Percentiles rank a stretch among this genome's conserved stretches.
Evolutionary conservation across 2,113 vertebrate species (phyloP).

Genomic region (Anolis sagrei): DNA sequence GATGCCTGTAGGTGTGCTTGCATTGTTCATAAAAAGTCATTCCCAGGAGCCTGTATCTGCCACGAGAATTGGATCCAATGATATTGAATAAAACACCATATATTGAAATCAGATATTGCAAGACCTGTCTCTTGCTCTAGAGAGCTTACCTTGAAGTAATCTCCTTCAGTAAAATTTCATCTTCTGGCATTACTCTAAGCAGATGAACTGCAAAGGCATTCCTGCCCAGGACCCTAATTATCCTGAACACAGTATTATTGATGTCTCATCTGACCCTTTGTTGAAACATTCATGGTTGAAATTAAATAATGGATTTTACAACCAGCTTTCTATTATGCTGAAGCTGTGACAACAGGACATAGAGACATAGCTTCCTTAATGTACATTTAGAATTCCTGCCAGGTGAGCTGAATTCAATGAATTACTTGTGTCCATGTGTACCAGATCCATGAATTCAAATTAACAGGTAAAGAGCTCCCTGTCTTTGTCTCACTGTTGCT

Average conservation of each 20-base stretch:
- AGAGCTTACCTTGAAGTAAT: background rate
- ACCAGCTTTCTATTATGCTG: background rate
- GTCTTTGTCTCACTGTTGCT: background rate
- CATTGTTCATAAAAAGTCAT: background rate
- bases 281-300: background rate
- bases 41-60: background rate
- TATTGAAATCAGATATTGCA: background rate
- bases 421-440: background rate
- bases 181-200: background rate
- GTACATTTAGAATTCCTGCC: background rate
- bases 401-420: background rate
- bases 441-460: background rate
- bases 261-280: background rate
- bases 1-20: background rate
- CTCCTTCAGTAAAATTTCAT: background rate
- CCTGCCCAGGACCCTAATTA: background rate
- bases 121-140: background rate
- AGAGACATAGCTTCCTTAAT: background rate
- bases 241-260: background rate
- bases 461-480: background rate
- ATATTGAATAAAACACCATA: background rate
- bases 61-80: background rate
- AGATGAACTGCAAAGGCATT: background rate
- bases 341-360: background rate
- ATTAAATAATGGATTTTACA: background rate